Evolutionary conservation across 2,113 vertebrate species (phyloP).

Genomic region (Tonatia bakeri): DNA sequence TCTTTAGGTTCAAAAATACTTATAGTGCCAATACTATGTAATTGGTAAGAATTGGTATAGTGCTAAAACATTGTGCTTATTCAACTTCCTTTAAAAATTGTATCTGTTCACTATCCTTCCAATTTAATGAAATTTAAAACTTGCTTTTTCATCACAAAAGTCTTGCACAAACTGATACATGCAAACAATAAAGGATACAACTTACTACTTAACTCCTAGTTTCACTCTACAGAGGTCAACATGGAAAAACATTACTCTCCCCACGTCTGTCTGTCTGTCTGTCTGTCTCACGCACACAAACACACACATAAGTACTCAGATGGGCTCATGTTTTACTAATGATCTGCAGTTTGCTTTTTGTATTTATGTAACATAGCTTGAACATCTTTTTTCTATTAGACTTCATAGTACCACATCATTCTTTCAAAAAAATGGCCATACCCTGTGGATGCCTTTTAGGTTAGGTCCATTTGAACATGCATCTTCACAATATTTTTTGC

Average conservation of each 20-base stretch:
- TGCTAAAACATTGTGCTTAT: neutral
- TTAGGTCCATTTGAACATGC: slow-evolving; percentile 25
- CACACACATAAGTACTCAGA: neutral
- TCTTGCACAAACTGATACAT: slow-evolving; percentile 27
- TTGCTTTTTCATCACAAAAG: slow-evolving; percentile 42
- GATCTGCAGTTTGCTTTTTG: slow-evolving; percentile 6
- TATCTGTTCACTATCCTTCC: neutral
- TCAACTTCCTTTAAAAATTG: slow-evolving; percentile 23
- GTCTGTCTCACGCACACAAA: neutral
- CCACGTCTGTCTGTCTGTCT: neutral
- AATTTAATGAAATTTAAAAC: slow-evolving; percentile 27
- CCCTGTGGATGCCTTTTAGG: neutral
- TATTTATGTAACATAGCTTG: neutral
- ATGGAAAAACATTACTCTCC: neutral
- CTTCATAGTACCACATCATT: neutral
- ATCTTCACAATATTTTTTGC: neutral
- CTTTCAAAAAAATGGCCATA: neutral
- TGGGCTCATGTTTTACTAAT: neutral
- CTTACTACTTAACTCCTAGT: neutral
- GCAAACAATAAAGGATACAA: slow-evolving; percentile 15
- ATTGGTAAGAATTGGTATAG: neutral
- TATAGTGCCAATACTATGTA: neutral
- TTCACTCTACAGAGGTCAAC: neutral
- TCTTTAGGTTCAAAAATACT: neutral
- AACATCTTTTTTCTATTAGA: slow-evolving; percentile 16